Conservation (phyloP, 2,888 invertebrate species). For the Heliconius ismenius region DNA sequence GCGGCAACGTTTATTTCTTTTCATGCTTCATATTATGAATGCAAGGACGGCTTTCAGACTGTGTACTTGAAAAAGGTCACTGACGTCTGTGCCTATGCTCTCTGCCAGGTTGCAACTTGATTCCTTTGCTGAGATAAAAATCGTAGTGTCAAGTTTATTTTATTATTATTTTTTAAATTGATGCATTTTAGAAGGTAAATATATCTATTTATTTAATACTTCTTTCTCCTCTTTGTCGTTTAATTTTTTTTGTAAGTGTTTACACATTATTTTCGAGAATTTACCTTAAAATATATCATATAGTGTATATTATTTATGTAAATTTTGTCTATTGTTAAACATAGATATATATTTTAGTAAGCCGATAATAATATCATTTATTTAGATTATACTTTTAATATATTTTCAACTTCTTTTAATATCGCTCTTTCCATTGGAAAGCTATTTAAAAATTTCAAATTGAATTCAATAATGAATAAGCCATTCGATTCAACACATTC, state of each 20-base stretch:
- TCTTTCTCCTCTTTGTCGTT: too few species aligned
- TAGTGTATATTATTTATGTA: too few species aligned
- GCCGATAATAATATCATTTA: background rate
- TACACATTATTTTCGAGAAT: too few species aligned
- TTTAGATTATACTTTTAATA: background rate
- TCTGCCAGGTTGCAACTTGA: slow-evolving; percentile 36
- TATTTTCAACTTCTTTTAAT: background rate
- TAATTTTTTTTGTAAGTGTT: too few species aligned
- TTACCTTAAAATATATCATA: too few species aligned
- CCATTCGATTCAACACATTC: slow-evolving; percentile 22
- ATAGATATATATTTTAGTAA: background rate
- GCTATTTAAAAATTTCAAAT: background rate
- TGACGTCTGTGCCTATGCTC: slow-evolving; percentile 37
- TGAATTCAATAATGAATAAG: background rate
- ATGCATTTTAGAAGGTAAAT: background rate
- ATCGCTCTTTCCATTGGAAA: background rate
- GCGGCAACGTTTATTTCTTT: slow-evolving; percentile 30
- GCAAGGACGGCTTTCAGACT: slow-evolving; percentile 42
- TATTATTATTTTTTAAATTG: background rate
- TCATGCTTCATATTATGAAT: slow-evolving; percentile 37
- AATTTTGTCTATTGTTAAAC: too few species aligned
- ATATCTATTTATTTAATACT: too few species aligned
- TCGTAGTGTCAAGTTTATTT: slow-evolving; percentile 7
- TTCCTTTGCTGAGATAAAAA: slow-evolving; percentile 9
- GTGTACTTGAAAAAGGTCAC: slow-evolving; percentile 40